Percentiles rank a stretch among this genome's conserved stretches.
Evolutionary conservation across 2,888 invertebrate species (phyloP).

Genomic region (Drosophila birchii): DNA sequence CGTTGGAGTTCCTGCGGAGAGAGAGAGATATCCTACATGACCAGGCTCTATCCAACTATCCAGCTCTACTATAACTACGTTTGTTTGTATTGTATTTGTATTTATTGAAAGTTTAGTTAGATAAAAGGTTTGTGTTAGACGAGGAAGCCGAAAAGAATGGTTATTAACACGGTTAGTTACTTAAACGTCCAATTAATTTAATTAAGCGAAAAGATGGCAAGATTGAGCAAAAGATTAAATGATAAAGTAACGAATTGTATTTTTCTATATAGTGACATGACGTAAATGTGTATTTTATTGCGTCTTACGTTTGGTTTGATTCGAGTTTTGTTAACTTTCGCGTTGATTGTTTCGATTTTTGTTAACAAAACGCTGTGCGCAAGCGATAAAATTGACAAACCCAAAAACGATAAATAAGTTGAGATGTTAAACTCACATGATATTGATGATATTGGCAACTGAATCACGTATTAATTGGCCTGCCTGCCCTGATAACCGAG

Average conservation of each 20-base stretch:
- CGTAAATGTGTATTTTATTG: slow-evolving; percentile 17
- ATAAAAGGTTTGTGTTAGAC: slow-evolving; percentile 62
- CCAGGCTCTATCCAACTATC: slow-evolving; percentile 52
- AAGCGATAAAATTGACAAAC: slow-evolving; percentile 51
- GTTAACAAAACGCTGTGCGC: slow-evolving; percentile 78
- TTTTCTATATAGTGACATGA: slow-evolving; percentile 33
- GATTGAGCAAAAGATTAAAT: slow-evolving; percentile 32
- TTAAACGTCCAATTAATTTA: slow-evolving; percentile 84
- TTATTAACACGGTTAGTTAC: slow-evolving; percentile 83
- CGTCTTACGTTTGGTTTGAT: slow-evolving; percentile 51
- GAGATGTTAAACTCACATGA: slow-evolving; percentile 34
- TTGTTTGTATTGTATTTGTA: slow-evolving; percentile 76
- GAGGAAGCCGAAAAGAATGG: slow-evolving; percentile 47
- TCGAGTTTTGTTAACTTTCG: slow-evolving; percentile 62
- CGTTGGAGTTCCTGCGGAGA: slow-evolving; percentile 43
- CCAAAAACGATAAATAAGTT: slow-evolving; percentile 37
- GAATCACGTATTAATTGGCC: slow-evolving; percentile 66
- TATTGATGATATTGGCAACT: slow-evolving; percentile 55
- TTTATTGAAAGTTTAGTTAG: slow-evolving; percentile 78
- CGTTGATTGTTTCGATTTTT: slow-evolving; percentile 61
- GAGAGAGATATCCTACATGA: slow-evolving; percentile 37
- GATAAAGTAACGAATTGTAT: slow-evolving; percentile 45
- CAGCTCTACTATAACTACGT: slow-evolving; percentile 49
- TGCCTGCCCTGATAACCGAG: slow-evolving; percentile 34
- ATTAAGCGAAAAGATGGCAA: slow-evolving; percentile 62